phyloP scores from a whole-genome alignment of 2,113 vertebrate genomes.

The Apistogramma diplotaenia region DNA sequence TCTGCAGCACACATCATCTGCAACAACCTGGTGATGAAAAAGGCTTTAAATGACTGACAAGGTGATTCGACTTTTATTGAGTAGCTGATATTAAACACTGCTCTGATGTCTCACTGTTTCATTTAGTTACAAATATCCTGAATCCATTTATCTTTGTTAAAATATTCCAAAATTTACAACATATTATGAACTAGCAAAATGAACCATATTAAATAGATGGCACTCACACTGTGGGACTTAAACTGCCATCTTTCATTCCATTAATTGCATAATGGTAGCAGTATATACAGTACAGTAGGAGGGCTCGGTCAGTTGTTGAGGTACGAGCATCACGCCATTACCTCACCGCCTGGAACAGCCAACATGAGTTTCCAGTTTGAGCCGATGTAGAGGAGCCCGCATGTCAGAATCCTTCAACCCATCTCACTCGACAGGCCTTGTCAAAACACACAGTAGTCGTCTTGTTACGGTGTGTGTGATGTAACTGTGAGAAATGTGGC shows the following conservation, averaged over 20 bases:
- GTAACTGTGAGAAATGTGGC: constrained; percentile 29
- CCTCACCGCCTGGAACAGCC: not conserved
- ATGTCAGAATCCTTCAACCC: not conserved
- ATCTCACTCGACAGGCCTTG: not conserved
- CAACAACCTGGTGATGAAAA: not conserved
- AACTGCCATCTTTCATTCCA: not conserved
- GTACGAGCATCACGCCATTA: not conserved
- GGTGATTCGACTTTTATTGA: too few species aligned
- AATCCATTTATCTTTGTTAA: not conserved
- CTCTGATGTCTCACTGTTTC: not conserved
- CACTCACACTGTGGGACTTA: not conserved
- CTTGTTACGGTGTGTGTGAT: constrained; percentile 3
- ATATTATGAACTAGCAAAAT: not conserved
- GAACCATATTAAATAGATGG: not conserved
- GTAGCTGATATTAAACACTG: too few species aligned
- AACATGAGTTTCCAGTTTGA: not conserved
- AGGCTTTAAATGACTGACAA: not conserved
- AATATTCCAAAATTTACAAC: not conserved
- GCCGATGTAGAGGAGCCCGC: not conserved
- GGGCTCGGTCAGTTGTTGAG: not conserved
- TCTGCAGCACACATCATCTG: not conserved
- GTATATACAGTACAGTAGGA: not conserved
- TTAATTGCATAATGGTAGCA: not conserved
- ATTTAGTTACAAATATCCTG: not conserved
- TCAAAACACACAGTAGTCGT: not conserved